Evolutionary conservation across 1,140 invertebrate genomes (phyloP), one percentile per base, ranked within the genome.

Genomic region (Trichomalopsis sarcophagae): DNA sequence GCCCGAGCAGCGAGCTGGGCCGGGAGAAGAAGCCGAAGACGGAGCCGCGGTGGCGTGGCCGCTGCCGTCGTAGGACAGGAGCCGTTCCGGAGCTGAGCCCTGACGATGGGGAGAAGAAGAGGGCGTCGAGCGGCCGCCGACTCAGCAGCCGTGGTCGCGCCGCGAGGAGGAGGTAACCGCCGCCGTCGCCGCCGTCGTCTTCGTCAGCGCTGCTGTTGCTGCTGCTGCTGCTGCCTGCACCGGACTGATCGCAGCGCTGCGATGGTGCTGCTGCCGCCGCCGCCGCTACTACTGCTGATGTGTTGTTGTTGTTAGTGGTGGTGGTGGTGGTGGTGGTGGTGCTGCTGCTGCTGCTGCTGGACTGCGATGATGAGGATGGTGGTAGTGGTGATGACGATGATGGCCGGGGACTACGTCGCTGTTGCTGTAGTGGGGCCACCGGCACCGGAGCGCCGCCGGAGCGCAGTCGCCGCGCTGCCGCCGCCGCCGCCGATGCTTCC

Each of bases 341-440:
- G 21, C 4, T 62, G 55, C 1, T 62, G 55, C 2, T 62, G 55
- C 2, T 62, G 17, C 2, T 62, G 55, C 2, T 62, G 55, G 55
- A 62, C 55, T 62, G 55, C 55, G 55, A 62, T 62, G 55, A 62
- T 62, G 55, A 21, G 17, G 55, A n/a, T 17, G 14, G 21, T 14
- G 55, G 17, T 62, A 21, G n/a, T n/a, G 55, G n/a, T 50, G 47
- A 50, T 50, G 47, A 50, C n/a, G 55, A n/a, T 62, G 55, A 62
- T 62, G 55, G 55, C 55, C 55, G 55, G 55, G 55, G 21, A 62
- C 55, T 62, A 62, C 55, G 55, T 62, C n/a, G 81, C 73, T 33
- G 71, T 82, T 40, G 81, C 81, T 55, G 81, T 69, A 66, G 82
- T 71, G 81, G 23, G 55, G 47, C 81, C 50, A 23, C 68, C 50